These are phyloP conservation scores for Philotrypesis tridentata DNA, from an alignment of 1,140 invertebrate genomes.

Conservation along the genomic window DNA sequence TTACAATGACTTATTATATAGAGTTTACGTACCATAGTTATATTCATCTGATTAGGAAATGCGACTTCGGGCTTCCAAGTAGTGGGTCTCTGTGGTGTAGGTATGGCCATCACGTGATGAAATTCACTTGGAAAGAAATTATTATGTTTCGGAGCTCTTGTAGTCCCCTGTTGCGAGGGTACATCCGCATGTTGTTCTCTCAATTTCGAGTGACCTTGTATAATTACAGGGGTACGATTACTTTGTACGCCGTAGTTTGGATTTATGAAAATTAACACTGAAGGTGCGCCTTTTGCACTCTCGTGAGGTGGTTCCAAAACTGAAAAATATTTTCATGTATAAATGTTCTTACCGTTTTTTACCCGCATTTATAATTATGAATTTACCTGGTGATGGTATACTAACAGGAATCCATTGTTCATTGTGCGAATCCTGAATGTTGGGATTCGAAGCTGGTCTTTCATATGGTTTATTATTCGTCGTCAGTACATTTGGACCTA, in stretches of 20 bases:
- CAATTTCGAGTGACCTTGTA: slow-evolving; percentile 60
- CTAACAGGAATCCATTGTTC: not conserved
- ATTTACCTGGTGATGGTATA: not conserved
- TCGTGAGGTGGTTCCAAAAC: not conserved
- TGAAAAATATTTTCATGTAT: not conserved
- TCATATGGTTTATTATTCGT: slow-evolving; percentile 15
- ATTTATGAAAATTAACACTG: slow-evolving; percentile 53
- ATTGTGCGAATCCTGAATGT: slow-evolving; percentile 45
- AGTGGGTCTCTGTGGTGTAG: not conserved
- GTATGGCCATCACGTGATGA: not conserved
- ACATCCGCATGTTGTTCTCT: slow-evolving; percentile 51
- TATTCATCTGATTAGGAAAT: slow-evolving; percentile 21
- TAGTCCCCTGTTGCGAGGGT: not conserved
- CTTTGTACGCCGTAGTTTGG: slow-evolving; percentile 54
- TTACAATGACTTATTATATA: too few species aligned
- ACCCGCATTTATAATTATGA: not conserved
- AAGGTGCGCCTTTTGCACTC: not conserved
- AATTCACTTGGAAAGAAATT: not conserved
- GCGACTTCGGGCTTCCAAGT: slow-evolving; percentile 30
- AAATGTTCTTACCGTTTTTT: not conserved
- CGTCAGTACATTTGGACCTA: slow-evolving; percentile 7
- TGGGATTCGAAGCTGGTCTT: slow-evolving; percentile 20
- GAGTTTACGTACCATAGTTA: slow-evolving; percentile 34
- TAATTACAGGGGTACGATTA: slow-evolving; percentile 58
- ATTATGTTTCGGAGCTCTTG: slow-evolving; percentile 28